Evolutionary conservation across 2,888 invertebrate species (phyloP).

Genomic region (Phyllotreta cruciferae): DNA sequence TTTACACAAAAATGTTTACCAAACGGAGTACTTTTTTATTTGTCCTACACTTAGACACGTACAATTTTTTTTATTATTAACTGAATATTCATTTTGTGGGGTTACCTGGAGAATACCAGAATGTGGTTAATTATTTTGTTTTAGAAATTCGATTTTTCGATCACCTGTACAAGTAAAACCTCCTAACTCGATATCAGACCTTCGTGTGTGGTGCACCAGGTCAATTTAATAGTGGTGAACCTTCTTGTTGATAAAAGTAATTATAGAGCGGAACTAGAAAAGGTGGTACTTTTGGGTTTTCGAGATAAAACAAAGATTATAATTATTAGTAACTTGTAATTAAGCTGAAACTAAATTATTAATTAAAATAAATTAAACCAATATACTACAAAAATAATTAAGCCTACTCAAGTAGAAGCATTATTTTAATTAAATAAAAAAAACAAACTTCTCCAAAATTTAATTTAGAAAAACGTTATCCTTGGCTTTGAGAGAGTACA

Average conservation of each 20-base stretch:
- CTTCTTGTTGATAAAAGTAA: conserved; percentile 5
- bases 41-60: conserved; percentile 5
- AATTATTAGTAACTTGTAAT: neutral
- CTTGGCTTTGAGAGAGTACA: conserved; percentile 18
- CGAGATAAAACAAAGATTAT: neutral
- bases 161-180: neutral
- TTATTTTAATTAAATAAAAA: conserved; percentile 8
- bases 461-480: conserved; percentile 19
- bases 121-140: too few relatives aligned
- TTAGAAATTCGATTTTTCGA: neutral
- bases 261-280: conserved; percentile 8
- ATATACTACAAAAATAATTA: neutral
- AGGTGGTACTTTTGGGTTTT: neutral
- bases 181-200: neutral
- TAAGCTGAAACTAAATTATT: neutral
- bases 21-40: conserved; percentile 9
- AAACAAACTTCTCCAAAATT: conserved; percentile 15
- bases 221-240: neutral
- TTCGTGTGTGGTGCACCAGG: conserved; percentile 13
- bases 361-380: neutral
- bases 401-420: neutral
- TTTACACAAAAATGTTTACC: conserved; percentile 9
- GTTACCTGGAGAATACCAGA: too few relatives aligned
- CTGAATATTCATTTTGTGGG: neutral
- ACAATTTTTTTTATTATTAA: conserved; percentile 5